phyloP scores from a whole-genome alignment of 2,888 invertebrate genomes.

The Spicauda simplicius region DNA sequence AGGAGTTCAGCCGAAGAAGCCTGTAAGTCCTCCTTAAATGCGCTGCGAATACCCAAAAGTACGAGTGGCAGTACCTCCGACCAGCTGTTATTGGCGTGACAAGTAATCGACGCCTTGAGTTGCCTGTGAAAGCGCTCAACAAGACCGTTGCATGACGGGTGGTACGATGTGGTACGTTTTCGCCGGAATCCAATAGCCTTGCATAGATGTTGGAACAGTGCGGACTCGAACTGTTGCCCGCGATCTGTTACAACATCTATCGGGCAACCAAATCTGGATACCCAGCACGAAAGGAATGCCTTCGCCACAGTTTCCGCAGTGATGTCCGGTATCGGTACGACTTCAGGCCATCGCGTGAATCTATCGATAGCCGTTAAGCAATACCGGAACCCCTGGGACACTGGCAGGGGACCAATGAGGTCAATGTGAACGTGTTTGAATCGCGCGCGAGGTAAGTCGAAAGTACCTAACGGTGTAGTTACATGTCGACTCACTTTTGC shows the following conservation, averaged over 20 bases:
- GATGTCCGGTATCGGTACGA: slow-evolving; percentile 52
- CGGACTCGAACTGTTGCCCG: slow-evolving; percentile 51
- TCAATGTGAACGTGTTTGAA: slow-evolving; percentile 47
- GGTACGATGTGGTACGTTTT: slow-evolving; percentile 46
- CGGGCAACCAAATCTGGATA: slow-evolving; percentile 53
- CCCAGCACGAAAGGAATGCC: slow-evolving; percentile 57
- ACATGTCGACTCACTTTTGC: slow-evolving; percentile 52
- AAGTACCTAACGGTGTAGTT: slow-evolving; percentile 46
- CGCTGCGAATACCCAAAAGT: slow-evolving; percentile 41
- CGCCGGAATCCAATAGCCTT: slow-evolving; percentile 41
- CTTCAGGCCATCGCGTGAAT: slow-evolving; percentile 58
- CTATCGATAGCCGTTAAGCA: slow-evolving; percentile 49
- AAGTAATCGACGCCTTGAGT: slow-evolving; percentile 25
- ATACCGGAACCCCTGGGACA: slow-evolving; percentile 41
- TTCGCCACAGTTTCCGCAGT: slow-evolving; percentile 56
- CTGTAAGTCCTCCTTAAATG: slow-evolving; percentile 42
- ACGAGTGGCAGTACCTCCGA: slow-evolving; percentile 42
- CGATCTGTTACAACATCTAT: slow-evolving; percentile 45
- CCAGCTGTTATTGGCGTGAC: slow-evolving; percentile 38
- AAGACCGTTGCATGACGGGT: slow-evolving; percentile 46
- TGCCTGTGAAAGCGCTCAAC: slow-evolving; percentile 46
- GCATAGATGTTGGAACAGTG: slow-evolving; percentile 40
- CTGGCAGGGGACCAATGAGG: slow-evolving; percentile 44
- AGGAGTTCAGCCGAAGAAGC: slow-evolving; percentile 45
- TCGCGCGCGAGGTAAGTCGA: slow-evolving; percentile 43